Percentiles rank a stretch among this genome's conserved stretches.
phyloP scores from a whole-genome alignment of 2,797 vertebrate genomes.

The Phrynocephalus forsythii region DNA sequence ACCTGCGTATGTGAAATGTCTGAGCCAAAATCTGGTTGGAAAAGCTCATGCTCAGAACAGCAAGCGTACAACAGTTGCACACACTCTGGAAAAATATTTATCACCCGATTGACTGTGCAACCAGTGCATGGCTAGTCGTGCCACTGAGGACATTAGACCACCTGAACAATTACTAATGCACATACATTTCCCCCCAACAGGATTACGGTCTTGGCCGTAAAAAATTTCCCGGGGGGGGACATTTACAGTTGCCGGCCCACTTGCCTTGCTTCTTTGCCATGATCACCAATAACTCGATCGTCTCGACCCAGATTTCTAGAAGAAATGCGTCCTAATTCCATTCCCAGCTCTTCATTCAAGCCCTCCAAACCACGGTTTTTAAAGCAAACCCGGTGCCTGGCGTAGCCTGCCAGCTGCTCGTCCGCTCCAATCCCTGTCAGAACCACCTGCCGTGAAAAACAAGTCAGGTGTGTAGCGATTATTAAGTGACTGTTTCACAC shows the following conservation, averaged over 20 bases:
- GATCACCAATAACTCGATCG: slow-evolving; percentile 91
- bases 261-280: slow-evolving; percentile 94
- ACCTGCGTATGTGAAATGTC: too few species aligned
- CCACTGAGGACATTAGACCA: too few species aligned
- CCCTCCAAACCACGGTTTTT: slow-evolving; percentile 81
- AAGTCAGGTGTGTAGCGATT: background rate
- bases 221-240: background rate
- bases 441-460: slow-evolving; percentile 81
- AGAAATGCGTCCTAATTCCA: slow-evolving; percentile 92
- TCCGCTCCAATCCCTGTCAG: slow-evolving; percentile 95
- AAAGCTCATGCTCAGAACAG: too few species aligned
- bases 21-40: too few species aligned
- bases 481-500: background rate
- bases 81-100: too few species aligned
- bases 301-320: slow-evolving; percentile 95
- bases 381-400: slow-evolving; percentile 89
- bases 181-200: background rate
- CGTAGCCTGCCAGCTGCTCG: slow-evolving; percentile 96
- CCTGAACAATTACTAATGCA: too few species aligned
- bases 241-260: slow-evolving; percentile 28
- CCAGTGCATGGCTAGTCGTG: too few species aligned
- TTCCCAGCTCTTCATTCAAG: slow-evolving; percentile 86
- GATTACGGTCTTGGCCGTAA: background rate
- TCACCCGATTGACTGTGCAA: too few species aligned
- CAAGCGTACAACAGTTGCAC: too few species aligned